Percentiles rank a stretch among this genome's conserved stretches.
These are phyloP conservation scores for Ichneumoninae sp. DNA, from an alignment of 2,888 invertebrate species.

Conservation along the genomic window DNA sequence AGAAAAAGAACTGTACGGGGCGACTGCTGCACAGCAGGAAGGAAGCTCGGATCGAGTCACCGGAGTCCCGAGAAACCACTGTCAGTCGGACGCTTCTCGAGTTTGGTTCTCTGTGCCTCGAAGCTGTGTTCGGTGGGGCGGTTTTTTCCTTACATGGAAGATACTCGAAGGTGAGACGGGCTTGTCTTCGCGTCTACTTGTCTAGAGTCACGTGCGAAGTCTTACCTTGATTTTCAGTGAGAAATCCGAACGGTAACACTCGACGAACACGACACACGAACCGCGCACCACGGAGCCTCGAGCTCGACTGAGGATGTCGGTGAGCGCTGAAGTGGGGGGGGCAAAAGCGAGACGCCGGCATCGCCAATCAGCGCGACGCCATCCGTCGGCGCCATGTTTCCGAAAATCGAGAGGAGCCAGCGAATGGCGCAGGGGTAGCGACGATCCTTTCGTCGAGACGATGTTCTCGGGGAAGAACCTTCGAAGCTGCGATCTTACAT, in stretches of 20 bases:
- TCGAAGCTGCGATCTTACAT: too few relatives aligned
- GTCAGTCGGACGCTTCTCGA: slow-evolving; percentile 33
- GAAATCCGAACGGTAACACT: slow-evolving; percentile 70
- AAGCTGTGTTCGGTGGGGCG: background rate
- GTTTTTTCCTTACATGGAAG: slow-evolving; percentile 2
- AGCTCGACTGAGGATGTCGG: slow-evolving; percentile 75
- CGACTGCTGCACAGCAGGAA: slow-evolving; percentile 1
- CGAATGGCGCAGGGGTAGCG: slow-evolving; percentile 19
- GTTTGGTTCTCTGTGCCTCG: slow-evolving; percentile 5
- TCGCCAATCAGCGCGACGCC: slow-evolving; percentile 48
- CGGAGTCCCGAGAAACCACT: slow-evolving; percentile 11
- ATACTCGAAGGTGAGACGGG: slow-evolving; percentile 14
- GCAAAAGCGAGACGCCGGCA: slow-evolving; percentile 57
- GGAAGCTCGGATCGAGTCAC: slow-evolving; percentile 20
- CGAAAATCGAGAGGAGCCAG: slow-evolving; percentile 13
- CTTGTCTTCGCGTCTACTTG: background rate
- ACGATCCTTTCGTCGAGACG: background rate
- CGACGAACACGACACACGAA: slow-evolving; percentile 68
- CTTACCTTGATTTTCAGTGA: slow-evolving; percentile 77
- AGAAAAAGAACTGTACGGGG: background rate
- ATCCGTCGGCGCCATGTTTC: slow-evolving; percentile 56
- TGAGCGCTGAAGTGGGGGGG: slow-evolving; percentile 52
- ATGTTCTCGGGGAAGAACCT: background rate
- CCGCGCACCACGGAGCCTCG: slow-evolving; percentile 74
- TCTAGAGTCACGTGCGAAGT: slow-evolving; percentile 27